phyloP scores from a whole-genome alignment of 2,797 vertebrate species.

The Caiman crocodilus region DNA sequence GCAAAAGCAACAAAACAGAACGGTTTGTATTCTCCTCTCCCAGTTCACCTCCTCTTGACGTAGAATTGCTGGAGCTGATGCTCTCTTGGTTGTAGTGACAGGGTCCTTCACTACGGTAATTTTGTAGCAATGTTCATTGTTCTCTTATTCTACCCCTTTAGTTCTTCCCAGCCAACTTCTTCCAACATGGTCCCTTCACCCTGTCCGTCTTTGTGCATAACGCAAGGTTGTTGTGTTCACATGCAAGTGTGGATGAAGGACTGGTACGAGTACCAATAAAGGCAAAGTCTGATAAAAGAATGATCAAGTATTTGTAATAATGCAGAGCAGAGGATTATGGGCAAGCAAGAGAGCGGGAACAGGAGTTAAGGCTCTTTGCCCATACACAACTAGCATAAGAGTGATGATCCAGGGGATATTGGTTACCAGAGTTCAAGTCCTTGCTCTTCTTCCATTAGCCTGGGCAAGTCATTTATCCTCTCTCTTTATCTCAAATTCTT shows the following conservation, averaged over 20 bases:
- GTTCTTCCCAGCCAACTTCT: fast-evolving
- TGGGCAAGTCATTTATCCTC: too few relatives aligned
- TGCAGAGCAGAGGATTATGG: too few relatives aligned
- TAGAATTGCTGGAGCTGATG: neutral
- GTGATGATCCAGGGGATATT: too few relatives aligned
- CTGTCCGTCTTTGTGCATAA: neutral
- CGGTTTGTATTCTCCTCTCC: fast-evolving
- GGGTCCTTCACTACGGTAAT: neutral
- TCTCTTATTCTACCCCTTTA: neutral
- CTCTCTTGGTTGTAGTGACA: neutral
- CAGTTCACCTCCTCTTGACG: fast-evolving
- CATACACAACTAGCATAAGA: too few relatives aligned
- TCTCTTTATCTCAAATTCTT: too few relatives aligned
- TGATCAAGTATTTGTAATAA: neutral
- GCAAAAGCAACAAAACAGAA: slow-evolving; percentile 20
- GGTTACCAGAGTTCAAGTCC: too few relatives aligned
- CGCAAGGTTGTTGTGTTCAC: fast-evolving
- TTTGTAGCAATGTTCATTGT: neutral
- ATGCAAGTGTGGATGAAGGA: neutral
- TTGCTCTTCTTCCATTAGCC: too few relatives aligned
- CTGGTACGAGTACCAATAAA: too few relatives aligned
- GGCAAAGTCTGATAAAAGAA: neutral
- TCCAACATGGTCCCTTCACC: fast-evolving
- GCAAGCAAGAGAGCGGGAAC: too few relatives aligned
- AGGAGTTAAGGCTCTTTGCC: too few relatives aligned